Evolutionary conservation across 2,797 vertebrate genomes (phyloP).

Genomic region (Decapterus maruadsi): DNA sequence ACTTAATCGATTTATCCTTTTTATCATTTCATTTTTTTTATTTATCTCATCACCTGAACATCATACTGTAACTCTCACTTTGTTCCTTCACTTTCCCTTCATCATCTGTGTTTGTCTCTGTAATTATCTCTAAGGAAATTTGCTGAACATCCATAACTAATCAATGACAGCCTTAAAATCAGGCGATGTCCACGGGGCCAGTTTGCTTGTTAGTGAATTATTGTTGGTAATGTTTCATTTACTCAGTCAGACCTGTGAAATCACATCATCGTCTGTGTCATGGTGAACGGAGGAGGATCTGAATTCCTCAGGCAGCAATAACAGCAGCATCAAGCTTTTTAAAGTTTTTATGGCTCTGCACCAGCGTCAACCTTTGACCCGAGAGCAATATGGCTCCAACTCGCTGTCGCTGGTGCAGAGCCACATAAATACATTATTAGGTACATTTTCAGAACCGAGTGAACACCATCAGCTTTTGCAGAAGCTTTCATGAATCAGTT

Average conservation of each 20-base stretch:
- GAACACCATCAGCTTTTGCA: too few relatives aligned
- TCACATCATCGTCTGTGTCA: constrained; percentile 22
- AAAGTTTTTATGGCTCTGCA: too few relatives aligned
- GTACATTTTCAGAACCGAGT: too few relatives aligned
- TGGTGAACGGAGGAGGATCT: not conserved
- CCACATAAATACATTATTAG: too few relatives aligned
- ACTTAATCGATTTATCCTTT: too few relatives aligned
- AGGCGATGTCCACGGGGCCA: not conserved
- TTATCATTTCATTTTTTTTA: not conserved
- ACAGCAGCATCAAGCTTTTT: too few relatives aligned
- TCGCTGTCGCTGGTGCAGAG: too few relatives aligned
- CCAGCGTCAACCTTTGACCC: too few relatives aligned
- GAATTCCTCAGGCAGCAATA: too few relatives aligned
- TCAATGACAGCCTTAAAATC: constrained; percentile 41
- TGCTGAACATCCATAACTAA: constrained; percentile 41
- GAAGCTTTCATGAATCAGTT: too few relatives aligned
- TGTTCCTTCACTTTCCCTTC: constrained; percentile 2
- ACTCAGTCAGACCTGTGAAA: constrained; percentile 52
- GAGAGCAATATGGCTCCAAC: too few relatives aligned
- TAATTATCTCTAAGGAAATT: not conserved
- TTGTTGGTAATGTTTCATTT: constrained; percentile 27
- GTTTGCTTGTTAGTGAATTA: constrained; percentile 18
- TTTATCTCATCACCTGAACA: not conserved
- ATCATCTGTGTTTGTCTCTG: not conserved
- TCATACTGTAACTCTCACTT: not conserved